A percentile compares a stretch with the other conserved stretches of the same genome.
These are phyloP conservation scores for Cheirogaleus major DNA, from an alignment of 2,797 vertebrate genomes.

Conservation along the genomic window DNA sequence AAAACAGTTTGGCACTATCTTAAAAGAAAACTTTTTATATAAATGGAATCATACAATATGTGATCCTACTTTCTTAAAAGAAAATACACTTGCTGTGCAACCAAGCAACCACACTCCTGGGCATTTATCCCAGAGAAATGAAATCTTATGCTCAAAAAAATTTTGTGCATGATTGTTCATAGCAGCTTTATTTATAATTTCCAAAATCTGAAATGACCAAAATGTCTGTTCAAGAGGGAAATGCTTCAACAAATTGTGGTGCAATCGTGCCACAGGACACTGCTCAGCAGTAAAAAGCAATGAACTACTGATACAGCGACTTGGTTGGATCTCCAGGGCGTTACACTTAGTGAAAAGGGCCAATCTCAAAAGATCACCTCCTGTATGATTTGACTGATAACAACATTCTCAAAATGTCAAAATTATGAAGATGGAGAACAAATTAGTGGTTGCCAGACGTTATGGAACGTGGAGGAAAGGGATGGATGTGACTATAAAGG, in stretches of 20 bases:
- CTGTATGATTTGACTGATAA: background rate
- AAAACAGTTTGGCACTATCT: background rate
- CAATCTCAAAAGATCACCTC: background rate
- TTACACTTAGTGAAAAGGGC: background rate
- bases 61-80: background rate
- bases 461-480: background rate
- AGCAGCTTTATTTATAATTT: slow-evolving; percentile 32
- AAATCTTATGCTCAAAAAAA: background rate
- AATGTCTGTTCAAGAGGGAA: background rate
- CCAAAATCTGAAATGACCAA: background rate
- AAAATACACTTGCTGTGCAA: background rate
- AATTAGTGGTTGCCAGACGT: background rate
- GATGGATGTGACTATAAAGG: background rate
- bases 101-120: background rate
- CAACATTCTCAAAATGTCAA: background rate
- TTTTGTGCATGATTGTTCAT: background rate
- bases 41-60: background rate
- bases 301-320: background rate
- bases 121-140: slow-evolving; percentile 1
- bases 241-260: background rate
- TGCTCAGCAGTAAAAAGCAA: background rate
- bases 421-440: background rate
- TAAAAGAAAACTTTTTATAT: background rate
- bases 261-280: background rate
- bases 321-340: background rate